Conservation (phyloP, 2,797 vertebrate species). For the Ptychobarbus kaznakovi region DNA sequence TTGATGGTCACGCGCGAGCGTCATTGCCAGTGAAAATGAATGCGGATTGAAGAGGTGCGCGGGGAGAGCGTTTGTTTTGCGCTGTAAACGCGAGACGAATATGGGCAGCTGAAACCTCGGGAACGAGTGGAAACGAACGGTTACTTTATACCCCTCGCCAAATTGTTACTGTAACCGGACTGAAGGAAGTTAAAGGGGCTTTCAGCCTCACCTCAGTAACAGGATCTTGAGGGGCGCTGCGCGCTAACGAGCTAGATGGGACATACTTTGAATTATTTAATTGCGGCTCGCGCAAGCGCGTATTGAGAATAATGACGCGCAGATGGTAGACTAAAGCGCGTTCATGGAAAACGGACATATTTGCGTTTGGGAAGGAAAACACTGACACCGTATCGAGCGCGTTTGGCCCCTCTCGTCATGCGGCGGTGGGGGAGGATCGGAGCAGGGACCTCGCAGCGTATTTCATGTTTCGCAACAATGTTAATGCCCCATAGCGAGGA, state of each 20-base stretch:
- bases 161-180: conserved; percentile 34
- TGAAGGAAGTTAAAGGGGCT: conserved; percentile 43
- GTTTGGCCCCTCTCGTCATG: conserved; percentile 72
- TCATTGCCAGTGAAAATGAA: conserved; percentile 33
- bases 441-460: conserved; percentile 65
- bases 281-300: conserved; percentile 35
- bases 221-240: conserved; percentile 38
- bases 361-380: conserved; percentile 44
- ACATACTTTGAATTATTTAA: conserved; percentile 65
- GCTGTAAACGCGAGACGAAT: conserved; percentile 31
- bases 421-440: conserved; percentile 72
- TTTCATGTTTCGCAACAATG: conserved; percentile 62
- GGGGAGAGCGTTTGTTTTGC: conserved; percentile 24
- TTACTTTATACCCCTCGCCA: conserved; percentile 34
- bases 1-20: conserved; percentile 62
- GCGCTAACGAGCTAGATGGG: conserved; percentile 56
- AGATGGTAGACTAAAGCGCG: conserved; percentile 62
- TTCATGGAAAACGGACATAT: conserved; percentile 50
- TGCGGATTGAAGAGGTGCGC: conserved; percentile 5
- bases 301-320: conserved; percentile 36
- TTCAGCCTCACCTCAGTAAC: conserved; percentile 42
- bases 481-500: conserved; percentile 54
- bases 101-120: conserved; percentile 46
- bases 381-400: conserved; percentile 53
- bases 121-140: conserved; percentile 39